These are phyloP conservation scores for Typhlomys cinereus DNA, from an alignment of 2,113 vertebrate species.

Conservation along the genomic window DNA sequence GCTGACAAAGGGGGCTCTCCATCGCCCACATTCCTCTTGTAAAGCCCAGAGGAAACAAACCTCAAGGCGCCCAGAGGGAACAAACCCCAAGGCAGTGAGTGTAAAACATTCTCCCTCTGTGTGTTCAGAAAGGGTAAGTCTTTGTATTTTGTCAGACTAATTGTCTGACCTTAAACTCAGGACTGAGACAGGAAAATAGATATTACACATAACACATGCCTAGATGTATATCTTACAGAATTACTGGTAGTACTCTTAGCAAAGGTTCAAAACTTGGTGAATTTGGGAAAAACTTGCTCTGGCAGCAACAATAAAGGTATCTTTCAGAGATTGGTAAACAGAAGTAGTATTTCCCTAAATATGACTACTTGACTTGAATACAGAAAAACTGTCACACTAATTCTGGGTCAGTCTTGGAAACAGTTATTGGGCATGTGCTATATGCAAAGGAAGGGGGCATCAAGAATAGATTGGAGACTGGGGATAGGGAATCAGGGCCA, in stretches of 20 bases:
- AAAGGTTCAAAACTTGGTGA: conserved; percentile 11
- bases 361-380: not conserved
- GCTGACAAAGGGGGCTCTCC: conserved; percentile 54
- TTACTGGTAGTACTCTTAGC: not conserved
- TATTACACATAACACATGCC: too few relatives aligned
- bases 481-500: not conserved
- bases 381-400: not conserved
- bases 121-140: not conserved
- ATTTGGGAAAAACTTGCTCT: not conserved
- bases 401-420: not conserved
- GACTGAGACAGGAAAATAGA: not conserved
- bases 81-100: not conserved
- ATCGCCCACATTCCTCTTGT: conserved; percentile 49
- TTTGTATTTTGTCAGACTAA: not conserved
- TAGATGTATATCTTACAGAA: not conserved
- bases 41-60: not conserved
- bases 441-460: not conserved
- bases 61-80: not conserved
- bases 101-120: conserved; percentile 17
- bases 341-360: not conserved
- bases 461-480: not conserved
- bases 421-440: not conserved
- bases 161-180: conserved; percentile 9
- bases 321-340: accelerated
- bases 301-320: not conserved